These are phyloP conservation scores for Mungos mungo DNA, from an alignment of 2,113 vertebrate genomes.

Conservation along the genomic window DNA sequence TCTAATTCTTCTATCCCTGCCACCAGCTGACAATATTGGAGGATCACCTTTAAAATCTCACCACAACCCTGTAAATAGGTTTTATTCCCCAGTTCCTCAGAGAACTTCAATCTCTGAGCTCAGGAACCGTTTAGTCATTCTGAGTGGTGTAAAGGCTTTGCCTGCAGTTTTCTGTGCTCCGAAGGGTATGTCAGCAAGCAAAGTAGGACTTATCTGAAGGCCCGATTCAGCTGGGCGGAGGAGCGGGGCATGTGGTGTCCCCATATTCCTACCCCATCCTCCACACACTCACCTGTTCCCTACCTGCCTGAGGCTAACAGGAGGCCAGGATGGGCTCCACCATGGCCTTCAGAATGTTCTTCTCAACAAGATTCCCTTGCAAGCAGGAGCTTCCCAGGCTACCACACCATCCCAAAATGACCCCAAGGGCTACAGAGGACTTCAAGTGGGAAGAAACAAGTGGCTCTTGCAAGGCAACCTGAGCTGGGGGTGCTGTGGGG, in stretches of 20 bases:
- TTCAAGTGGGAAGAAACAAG: neutral
- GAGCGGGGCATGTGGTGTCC: neutral
- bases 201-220: neutral
- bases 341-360: neutral
- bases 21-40: neutral
- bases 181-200: neutral
- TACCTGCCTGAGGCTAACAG: neutral
- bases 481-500: neutral
- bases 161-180: neutral
- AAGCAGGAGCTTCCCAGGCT: neutral
- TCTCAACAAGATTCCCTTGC: neutral
- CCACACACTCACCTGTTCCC: accelerated
- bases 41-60: neutral
- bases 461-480: neutral
- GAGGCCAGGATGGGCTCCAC: neutral
- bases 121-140: neutral
- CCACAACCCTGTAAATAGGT: neutral
- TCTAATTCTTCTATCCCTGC: neutral
- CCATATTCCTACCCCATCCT: too few relatives aligned
- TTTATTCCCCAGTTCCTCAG: neutral
- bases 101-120: neutral
- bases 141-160: neutral
- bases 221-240: neutral
- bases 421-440: neutral
- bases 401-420: neutral